These are phyloP conservation scores for Nasua narica DNA, from an alignment of 2,797 vertebrate species.

Conservation along the genomic window DNA sequence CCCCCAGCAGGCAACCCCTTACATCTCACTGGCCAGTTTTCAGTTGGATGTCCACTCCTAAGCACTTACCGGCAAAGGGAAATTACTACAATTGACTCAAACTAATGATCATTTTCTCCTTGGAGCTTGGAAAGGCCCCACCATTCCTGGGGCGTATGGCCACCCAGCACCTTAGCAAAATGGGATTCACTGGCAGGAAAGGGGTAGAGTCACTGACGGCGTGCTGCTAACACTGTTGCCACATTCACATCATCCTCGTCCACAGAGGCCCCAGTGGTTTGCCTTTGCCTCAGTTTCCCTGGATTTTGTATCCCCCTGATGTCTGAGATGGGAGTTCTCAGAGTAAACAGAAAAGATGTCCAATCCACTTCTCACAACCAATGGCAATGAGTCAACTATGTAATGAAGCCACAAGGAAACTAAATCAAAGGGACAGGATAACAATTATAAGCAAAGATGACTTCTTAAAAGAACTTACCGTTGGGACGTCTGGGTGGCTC, in stretches of 20 bases:
- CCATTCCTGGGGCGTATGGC: background rate
- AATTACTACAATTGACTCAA: background rate
- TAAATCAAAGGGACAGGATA: conserved; percentile 78
- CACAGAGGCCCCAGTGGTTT: background rate
- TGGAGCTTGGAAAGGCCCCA: background rate
- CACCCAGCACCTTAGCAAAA: background rate
- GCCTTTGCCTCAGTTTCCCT: background rate
- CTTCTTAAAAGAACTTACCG: conserved; percentile 72
- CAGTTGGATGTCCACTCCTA: background rate
- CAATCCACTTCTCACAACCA: conserved; percentile 73
- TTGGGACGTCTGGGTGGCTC: background rate
- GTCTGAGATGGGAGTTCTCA: background rate
- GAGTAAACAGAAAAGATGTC: conserved; percentile 45
- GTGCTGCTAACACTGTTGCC: background rate
- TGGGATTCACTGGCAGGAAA: background rate
- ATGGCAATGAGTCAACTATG: conserved; percentile 72
- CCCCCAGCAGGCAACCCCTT: background rate
- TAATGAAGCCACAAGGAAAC: conserved; percentile 78
- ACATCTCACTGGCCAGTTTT: background rate
- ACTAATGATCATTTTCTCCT: background rate
- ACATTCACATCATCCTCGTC: background rate
- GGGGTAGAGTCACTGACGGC: background rate
- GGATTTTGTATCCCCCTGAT: background rate
- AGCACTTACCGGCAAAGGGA: background rate
- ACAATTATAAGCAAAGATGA: conserved; percentile 74